phyloP scores from a whole-genome alignment of 2,888 invertebrate species.

The Nymphalis c-album region DNA sequence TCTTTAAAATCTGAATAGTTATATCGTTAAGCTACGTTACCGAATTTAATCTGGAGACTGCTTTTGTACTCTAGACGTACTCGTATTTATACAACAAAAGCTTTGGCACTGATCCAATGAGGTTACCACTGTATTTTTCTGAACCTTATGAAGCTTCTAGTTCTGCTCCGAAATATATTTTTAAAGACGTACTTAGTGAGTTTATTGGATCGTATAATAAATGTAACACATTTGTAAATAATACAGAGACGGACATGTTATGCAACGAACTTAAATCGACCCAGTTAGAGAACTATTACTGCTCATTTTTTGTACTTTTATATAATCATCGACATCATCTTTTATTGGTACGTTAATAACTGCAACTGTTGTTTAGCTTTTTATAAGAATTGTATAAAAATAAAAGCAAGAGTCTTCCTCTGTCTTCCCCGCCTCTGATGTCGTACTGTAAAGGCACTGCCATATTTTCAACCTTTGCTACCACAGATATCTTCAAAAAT shows the following conservation, averaged over 20 bases:
- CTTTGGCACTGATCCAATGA: slow-evolving; percentile 70
- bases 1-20: slow-evolving; percentile 57
- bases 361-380: slow-evolving; percentile 45
- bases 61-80: slow-evolving; percentile 78
- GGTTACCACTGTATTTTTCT: slow-evolving; percentile 79
- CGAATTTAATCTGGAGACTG: slow-evolving; percentile 83
- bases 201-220: slow-evolving; percentile 43
- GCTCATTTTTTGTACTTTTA: slow-evolving; percentile 79
- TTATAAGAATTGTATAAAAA: slow-evolving; percentile 41
- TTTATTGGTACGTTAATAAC: slow-evolving; percentile 44
- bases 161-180: slow-evolving; percentile 56
- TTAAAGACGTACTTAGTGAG: slow-evolving; percentile 44
- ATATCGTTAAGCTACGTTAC: slow-evolving; percentile 79
- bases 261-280: slow-evolving; percentile 52
- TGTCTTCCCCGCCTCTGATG: slow-evolving; percentile 60
- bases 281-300: slow-evolving; percentile 51
- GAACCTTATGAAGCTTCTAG: slow-evolving; percentile 64
- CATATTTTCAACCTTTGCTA: slow-evolving; percentile 29
- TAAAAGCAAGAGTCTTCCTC: slow-evolving; percentile 70
- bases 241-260: slow-evolving; percentile 46
- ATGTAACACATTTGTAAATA: slow-evolving; percentile 59
- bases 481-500: slow-evolving; percentile 28
- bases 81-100: slow-evolving; percentile 70
- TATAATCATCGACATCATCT: slow-evolving; percentile 53
- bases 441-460: slow-evolving; percentile 28